These are phyloP conservation scores for Masticophis lateralis DNA, from an alignment of 2,797 vertebrate species.

Conservation along the genomic window DNA sequence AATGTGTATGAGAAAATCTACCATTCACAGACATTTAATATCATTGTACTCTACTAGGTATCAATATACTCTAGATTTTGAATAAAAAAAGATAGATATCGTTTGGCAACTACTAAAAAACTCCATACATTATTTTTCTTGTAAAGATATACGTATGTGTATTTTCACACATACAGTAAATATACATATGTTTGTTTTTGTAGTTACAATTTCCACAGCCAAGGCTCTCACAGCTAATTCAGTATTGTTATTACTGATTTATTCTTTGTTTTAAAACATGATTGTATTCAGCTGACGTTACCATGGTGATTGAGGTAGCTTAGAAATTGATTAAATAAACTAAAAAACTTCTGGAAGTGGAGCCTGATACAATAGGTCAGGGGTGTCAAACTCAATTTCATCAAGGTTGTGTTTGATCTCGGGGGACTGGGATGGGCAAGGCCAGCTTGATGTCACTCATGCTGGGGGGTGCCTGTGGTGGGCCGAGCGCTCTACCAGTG, in stretches of 20 bases:
- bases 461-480: too few relatives aligned
- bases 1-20: not conserved
- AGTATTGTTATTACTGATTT: not conserved
- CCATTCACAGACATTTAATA: not conserved
- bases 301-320: not conserved
- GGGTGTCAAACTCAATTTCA: too few relatives aligned
- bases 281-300: not conserved
- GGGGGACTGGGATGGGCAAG: too few relatives aligned
- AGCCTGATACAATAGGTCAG: not conserved
- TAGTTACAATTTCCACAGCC: not conserved
- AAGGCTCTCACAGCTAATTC: not conserved
- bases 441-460: too few relatives aligned
- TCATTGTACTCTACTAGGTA: not conserved
- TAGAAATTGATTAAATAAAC: not conserved
- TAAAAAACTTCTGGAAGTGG: not conserved
- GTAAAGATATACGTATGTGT: not conserved
- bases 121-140: not conserved
- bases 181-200: not conserved
- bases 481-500: too few relatives aligned
- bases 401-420: too few relatives aligned
- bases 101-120: not conserved
- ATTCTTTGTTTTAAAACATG: not conserved
- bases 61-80: not conserved
- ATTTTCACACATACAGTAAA: not conserved
- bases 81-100: not conserved